These are phyloP conservation scores for Endotricha flammealis DNA, from an alignment of 2,888 invertebrate species.

Conservation along the genomic window DNA sequence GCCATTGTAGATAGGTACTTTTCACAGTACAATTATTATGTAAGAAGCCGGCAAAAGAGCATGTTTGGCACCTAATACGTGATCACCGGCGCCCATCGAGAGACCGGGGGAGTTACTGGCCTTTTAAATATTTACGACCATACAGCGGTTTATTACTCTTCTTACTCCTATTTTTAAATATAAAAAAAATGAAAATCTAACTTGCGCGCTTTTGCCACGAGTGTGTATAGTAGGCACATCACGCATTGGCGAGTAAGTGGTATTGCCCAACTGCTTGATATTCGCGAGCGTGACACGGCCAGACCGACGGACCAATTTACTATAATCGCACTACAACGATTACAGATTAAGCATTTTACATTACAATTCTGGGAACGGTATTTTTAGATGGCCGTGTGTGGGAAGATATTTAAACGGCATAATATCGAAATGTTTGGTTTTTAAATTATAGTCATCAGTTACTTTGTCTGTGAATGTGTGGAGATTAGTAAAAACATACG, in stretches of 20 bases:
- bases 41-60: too few species aligned
- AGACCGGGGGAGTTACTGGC: too few species aligned
- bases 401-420: constrained; percentile 16
- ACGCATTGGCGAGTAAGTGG: constrained; percentile 61
- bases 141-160: too few species aligned
- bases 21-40: too few species aligned
- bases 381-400: constrained; percentile 30
- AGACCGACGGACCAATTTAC: constrained; percentile 63
- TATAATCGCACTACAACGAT: constrained; percentile 62
- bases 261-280: constrained; percentile 65
- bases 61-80: too few species aligned
- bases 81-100: too few species aligned
- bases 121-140: too few species aligned
- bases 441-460: constrained; percentile 15
- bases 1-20: too few species aligned
- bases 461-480: not conserved
- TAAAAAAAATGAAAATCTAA: constrained; percentile 12
- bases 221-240: constrained; percentile 41
- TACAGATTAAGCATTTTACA: constrained; percentile 70
- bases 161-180: too few species aligned
- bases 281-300: constrained; percentile 67
- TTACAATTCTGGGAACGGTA: constrained; percentile 68
- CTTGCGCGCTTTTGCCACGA: constrained; percentile 17
- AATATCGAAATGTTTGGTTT: constrained; percentile 56
- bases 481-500: too few species aligned